phyloP scores from a whole-genome alignment of 2,797 vertebrate genomes.

The Anniella stebbinsi region DNA sequence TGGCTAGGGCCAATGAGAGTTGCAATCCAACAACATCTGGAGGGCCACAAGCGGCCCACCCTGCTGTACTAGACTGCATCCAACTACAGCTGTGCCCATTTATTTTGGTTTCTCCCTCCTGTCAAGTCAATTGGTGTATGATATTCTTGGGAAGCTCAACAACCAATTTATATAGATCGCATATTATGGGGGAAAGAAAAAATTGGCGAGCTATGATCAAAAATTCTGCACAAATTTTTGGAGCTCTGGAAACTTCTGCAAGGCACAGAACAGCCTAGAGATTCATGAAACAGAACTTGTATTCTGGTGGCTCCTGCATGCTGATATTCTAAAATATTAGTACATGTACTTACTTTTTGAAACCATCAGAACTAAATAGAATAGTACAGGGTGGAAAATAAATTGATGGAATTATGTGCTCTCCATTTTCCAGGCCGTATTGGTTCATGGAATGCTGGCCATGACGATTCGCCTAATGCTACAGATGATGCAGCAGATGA shows the following conservation, averaged over 20 bases:
- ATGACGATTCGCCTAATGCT: slow-evolving; percentile 86
- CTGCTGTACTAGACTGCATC: background rate
- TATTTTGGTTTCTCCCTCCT: background rate
- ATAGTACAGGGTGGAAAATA: background rate
- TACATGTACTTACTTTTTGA: background rate
- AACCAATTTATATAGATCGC: background rate
- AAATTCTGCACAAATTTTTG: background rate
- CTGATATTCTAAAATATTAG: background rate
- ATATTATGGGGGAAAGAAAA: background rate
- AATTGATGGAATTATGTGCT: background rate
- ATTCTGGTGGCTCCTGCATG: background rate
- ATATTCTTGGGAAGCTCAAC: background rate
- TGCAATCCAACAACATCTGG: too few relatives aligned
- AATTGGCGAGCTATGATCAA: background rate
- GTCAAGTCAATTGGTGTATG: background rate
- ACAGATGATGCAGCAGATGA: slow-evolving; percentile 94
- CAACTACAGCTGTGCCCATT: background rate
- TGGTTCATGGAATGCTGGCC: slow-evolving; percentile 86
- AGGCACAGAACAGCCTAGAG: background rate
- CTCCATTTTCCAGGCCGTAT: slow-evolving; percentile 81
- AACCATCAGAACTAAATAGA: background rate
- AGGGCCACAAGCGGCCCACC: too few relatives aligned
- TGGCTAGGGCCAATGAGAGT: too few relatives aligned
- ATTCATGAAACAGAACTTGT: background rate
- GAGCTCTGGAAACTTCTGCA: background rate